Base-by-base conservation (phyloP, 1,140 invertebrate species). In the Laupala kohalensis region DNA sequence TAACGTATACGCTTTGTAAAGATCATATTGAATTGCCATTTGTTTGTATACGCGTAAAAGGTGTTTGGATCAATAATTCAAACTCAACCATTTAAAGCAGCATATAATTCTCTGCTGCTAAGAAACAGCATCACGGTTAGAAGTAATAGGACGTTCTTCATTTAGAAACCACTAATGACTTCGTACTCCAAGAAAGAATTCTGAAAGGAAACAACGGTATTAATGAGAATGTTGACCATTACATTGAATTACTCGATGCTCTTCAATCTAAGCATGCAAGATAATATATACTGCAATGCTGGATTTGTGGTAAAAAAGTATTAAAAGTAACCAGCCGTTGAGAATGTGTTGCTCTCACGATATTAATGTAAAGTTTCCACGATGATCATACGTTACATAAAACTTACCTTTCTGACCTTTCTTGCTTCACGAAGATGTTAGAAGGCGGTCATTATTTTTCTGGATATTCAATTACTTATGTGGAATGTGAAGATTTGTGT, bases 31-130 rank as follows among this genome's bases (percentile, higher is more conserved):
- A 76, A 25, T 62, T 74, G 30, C 71, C 71, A 70, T 76, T 75
- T 71, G 73, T 67, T 64, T 76, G 74, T 68, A 67, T 76, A 23
- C 62, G 74, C 69, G 70, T 68, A 27, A 71, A 67, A 6, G 71
- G 74, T 29, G 75, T 74, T 12, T 74, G 74, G 73, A 75, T 75
- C 66, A 76, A 76, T 67, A 76, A 76, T 69, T 71, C 75, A 62
- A 72, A 37, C 67, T 67, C 53, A 71, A 67, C 75, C 74, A 73
- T 64, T 67, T 30, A 64, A 72, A 26, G 72, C 71, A 69, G 28
- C 71, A 9, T 37, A 72, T 28, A 68, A 69, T 30, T 65, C 68
- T 6, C 63, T 74, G 23, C 27, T 73, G n/a, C 72, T 73, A 12
- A 37, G 72, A 28, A 74, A 74, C 69, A 67, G 69, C 5, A 28